A percentile compares a stretch with the other conserved stretches of the same genome.
These are phyloP conservation scores for Geodia barretti DNA, from an alignment of 37 sponge, comb jelly and placozoan species.

Conservation along the genomic window DNA sequence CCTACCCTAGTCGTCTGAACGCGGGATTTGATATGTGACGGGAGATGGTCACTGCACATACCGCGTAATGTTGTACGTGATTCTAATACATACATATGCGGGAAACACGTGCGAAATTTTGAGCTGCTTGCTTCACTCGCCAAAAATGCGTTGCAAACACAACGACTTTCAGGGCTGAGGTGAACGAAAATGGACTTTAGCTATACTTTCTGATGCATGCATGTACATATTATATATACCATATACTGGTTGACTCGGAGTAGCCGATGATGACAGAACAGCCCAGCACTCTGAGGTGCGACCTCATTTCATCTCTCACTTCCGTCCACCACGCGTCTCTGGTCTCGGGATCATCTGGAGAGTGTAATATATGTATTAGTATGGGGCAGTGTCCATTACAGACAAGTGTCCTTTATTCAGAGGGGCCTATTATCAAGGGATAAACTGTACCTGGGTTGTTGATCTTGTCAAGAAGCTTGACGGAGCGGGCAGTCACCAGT, in stretches of 20 bases:
- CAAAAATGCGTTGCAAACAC: no score
- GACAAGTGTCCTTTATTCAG: neutral
- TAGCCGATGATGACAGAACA: constrained; percentile 89
- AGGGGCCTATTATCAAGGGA: neutral
- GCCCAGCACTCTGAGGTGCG: constrained; percentile 68
- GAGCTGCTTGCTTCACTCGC: no score
- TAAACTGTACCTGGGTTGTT: constrained; percentile 57
- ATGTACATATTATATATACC: constrained; percentile 53
- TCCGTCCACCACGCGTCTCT: constrained; percentile 91
- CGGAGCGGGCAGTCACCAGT: constrained; percentile 80
- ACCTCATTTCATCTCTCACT: constrained; percentile 76
- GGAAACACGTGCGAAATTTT: no score
- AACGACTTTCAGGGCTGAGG: no score
- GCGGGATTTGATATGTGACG: neutral
- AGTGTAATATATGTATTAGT: no score
- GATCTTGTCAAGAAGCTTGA: constrained; percentile 88
- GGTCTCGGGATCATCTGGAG: constrained; percentile 83
- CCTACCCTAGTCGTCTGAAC: no score
- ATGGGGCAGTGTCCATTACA: no score
- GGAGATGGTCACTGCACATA: neutral
- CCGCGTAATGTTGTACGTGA: neutral
- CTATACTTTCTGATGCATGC: neutral
- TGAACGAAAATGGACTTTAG: no score
- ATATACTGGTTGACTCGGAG: constrained; percentile 75
- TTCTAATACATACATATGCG: neutral